phyloP scores from a whole-genome alignment of 2,888 invertebrate genomes.

The Polyommatus iphigenia region DNA sequence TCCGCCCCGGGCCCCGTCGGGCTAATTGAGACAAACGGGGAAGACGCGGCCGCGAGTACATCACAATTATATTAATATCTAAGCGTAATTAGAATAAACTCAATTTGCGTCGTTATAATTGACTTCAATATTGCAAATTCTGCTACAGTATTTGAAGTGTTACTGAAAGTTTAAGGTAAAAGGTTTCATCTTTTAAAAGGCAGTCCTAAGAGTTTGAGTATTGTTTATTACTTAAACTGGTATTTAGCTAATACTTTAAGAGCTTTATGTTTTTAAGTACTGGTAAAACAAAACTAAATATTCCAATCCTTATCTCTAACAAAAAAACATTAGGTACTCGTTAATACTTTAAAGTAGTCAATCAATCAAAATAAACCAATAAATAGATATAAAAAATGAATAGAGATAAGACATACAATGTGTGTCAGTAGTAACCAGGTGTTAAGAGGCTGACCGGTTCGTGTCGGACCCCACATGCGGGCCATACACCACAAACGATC shows the following conservation, averaged over 20 bases:
- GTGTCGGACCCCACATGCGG: conserved; percentile 1
- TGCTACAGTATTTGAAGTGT: background rate
- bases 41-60: conserved; percentile 58
- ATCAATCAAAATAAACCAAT: conserved; percentile 4
- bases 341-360: background rate
- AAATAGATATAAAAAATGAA: background rate
- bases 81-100: background rate
- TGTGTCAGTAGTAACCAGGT: conserved; percentile 7
- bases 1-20: conserved; percentile 62
- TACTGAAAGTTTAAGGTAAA: background rate
- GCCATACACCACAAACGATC: background rate
- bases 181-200: background rate
- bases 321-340: background rate
- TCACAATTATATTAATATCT: conserved; percentile 6
- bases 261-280: background rate
- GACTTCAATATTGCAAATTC: background rate
- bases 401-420: background rate
- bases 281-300: background rate
- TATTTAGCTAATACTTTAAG: background rate
- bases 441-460: conserved; percentile 7
- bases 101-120: background rate
- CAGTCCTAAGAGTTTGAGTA: background rate
- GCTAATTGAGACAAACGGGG: conserved; percentile 79
- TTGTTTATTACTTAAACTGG: background rate
- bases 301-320: background rate